Base-by-base conservation (phyloP, 2,888 invertebrate genomes). In the Merodon equestris region DNA sequence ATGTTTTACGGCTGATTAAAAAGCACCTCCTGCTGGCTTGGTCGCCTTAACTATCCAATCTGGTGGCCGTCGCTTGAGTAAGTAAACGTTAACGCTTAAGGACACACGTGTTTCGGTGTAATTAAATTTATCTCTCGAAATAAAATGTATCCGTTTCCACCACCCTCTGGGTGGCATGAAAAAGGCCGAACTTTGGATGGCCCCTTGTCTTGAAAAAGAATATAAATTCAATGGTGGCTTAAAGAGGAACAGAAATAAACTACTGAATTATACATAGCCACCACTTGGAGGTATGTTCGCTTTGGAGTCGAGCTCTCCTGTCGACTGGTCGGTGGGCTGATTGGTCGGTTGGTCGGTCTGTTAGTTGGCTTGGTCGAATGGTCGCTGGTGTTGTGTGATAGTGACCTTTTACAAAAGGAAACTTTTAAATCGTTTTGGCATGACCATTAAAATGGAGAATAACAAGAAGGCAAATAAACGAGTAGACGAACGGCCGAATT, bases 381-480 rank as follows among this genome's bases (percentile, higher is more conserved):
- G 27, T 7, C 27, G 3, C 27, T 7, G 27, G 27, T 27, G 27
- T 19, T 42, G 40, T 48, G 27, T 47, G 9, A 27, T n/a, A 57
- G 66, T 48, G 57, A 67, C 57, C n/a, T 48, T 57, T 50, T 50
- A n/a, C 48, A 66, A 67, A 66, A 57, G 42, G 14, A 36, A 50
- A 57, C 34, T 56, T 67, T 67, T 67, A 67, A 67, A 67, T 67
- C 48, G 67, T 40, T 67, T 57, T 50, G 27, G 67, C 67, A 67
- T 67, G 67, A 57, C 66, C 67, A 67, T 67, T 67, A 57, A 67
- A 67, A 67, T 27, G 27, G 27, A 4, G 27, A 27, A 27, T 7
- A 7, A 27, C 3, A 27, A 27, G 27, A 27, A 27, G 7, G 27
- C 2, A 7, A 27, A 27, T 27, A 27, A 27, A 27, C 27, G 27